These are phyloP conservation scores for Aphelocoma californica DNA, from an alignment of 2,797 vertebrate genomes.

Conservation along the genomic window DNA sequence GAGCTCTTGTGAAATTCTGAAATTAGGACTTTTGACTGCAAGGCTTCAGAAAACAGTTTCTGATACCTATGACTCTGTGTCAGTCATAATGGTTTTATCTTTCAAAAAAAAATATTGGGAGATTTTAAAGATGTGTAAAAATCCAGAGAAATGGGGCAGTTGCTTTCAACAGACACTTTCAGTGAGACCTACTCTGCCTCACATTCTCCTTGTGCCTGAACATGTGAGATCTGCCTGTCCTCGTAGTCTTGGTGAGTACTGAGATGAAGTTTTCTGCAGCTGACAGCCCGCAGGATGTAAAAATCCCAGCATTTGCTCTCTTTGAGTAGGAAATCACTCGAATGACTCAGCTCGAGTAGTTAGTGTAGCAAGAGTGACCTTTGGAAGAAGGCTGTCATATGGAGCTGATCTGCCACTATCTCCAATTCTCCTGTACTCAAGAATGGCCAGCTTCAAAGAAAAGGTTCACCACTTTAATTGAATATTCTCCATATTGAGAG, in stretches of 20 bases:
- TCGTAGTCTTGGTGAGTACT: not conserved
- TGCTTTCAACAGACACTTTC: not conserved
- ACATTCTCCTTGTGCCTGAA: not conserved
- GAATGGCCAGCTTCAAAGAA: constrained; percentile 22
- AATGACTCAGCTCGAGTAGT: not conserved
- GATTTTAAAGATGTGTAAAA: not conserved
- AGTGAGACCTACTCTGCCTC: not conserved
- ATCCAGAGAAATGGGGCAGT: too few species aligned
- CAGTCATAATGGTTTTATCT: not conserved
- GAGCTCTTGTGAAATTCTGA: not conserved
- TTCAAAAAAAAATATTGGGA: not conserved
- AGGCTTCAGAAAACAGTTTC: not conserved
- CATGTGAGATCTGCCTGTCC: not conserved
- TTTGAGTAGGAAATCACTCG: not conserved
- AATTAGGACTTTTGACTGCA: not conserved
- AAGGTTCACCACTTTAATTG: constrained; percentile 13
- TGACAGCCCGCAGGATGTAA: not conserved
- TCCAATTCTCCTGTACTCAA: not conserved
- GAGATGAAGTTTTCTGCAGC: not conserved
- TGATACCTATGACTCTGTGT: not conserved
- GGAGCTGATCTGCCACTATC: not conserved
- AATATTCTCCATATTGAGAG: constrained; percentile 8
- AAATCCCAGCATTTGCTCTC: not conserved
- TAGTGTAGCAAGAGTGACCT: not conserved
- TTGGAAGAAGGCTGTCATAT: not conserved